Base-by-base conservation (phyloP, 2,113 vertebrate species). In the Bufo gargarizans region DNA sequence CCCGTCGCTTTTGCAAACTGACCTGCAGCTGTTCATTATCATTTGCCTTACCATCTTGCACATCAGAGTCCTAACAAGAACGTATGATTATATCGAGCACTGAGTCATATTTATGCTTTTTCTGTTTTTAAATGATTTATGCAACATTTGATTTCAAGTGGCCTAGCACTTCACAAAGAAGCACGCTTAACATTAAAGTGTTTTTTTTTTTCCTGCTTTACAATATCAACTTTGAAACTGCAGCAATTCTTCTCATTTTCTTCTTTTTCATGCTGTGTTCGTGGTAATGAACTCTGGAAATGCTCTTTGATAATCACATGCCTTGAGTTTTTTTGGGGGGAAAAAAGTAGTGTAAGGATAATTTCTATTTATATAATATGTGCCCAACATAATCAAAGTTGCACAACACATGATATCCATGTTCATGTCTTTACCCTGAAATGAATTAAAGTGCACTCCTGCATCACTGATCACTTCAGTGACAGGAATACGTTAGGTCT, bases 251-350 rank as follows among this genome's bases (percentile, higher is more conserved):
- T 83, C 47, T 69, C 63, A 69, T 71, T 84, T 84, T 83, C 82
- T 76, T 85, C 55, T 81, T 86, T 65, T 63, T 45, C 77, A 69
- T 79, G 85, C 85, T 87, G 76, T 50, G 85, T 78, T 87, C 76
- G 82, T 89, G 92, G 90, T 90, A 90, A 91, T 93, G 90, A 55
- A 90, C 77, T 92, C 90, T 91, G 86, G 90, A 93, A 93, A 93
- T 93, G 91, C 92, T 92, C 92, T 93, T 93, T 93, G 92, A 92
- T 93, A 94, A 93, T 93, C 92, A 89, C 91, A 93, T 93, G 93
- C 92, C 91, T 91, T 91, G 90, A 91, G 93, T 50, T 76, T 93
- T 91, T 90, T 33, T 33, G 92, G 91, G 90, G 90, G 92, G 92
- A 92, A 93, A 92, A 92, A 93, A 92, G 92, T 43, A 82, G 90